Percentiles rank a stretch among this genome's conserved stretches.
phyloP scores from a whole-genome alignment of 2,888 invertebrate species.

The Graphium colonna region DNA sequence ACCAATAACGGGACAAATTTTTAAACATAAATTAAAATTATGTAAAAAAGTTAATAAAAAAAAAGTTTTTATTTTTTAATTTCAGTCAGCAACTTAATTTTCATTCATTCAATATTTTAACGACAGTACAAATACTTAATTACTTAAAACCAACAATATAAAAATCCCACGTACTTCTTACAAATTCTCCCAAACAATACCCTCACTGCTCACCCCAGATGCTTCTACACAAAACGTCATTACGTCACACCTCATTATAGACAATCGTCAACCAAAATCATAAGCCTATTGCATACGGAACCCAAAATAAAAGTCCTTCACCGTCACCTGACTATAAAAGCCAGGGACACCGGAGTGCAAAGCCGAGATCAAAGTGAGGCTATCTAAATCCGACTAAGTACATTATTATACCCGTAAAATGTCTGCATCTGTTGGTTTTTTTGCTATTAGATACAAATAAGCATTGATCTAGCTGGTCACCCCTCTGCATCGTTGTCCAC shows the following conservation, averaged over 20 bases:
- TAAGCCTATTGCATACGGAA: conserved; percentile 48
- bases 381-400: conserved; percentile 73
- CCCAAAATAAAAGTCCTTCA: conserved; percentile 42
- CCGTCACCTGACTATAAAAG: conserved; percentile 43
- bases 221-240: conserved; percentile 39
- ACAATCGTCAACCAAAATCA: conserved; percentile 32
- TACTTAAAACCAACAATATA: neutral
- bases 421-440: conserved; percentile 77
- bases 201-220: conserved; percentile 15
- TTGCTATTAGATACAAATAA: conserved; percentile 76
- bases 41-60: no score
- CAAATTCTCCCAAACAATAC: neutral
- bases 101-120: no score
- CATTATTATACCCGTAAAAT: conserved; percentile 79
- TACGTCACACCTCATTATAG: conserved; percentile 47
- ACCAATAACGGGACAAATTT: no score
- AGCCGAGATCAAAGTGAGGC: conserved; percentile 68
- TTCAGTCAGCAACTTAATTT: no score
- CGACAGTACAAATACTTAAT: no score
- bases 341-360: conserved; percentile 38
- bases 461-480: conserved; percentile 64
- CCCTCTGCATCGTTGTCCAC: conserved; percentile 34
- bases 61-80: no score
- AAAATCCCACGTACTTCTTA: neutral
- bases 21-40: no score